Evolutionary conservation across 2,113 vertebrate species (phyloP).

Genomic region (Amblyornis subalaris): DNA sequence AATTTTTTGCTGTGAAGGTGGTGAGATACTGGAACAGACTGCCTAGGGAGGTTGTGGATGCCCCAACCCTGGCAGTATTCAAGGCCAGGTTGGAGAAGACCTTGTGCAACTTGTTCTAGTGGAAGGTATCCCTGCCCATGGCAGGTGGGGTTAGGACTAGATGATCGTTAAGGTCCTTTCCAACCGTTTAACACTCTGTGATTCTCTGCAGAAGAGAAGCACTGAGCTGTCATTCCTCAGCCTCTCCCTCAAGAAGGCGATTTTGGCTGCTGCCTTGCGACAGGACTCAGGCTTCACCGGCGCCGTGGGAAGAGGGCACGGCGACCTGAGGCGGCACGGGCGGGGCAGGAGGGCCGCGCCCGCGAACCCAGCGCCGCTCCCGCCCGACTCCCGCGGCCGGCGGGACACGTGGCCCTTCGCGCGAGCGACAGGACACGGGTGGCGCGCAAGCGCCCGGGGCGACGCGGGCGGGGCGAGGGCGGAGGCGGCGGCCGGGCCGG

Average conservation of each 20-base stretch:
- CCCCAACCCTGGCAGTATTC: background rate
- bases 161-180: background rate
- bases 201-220: background rate
- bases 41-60: too few species aligned
- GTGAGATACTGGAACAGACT: background rate
- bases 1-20: background rate
- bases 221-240: accelerated
- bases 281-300: accelerated
- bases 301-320: accelerated
- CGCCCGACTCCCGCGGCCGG: background rate
- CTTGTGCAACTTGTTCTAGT: background rate
- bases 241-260: too few species aligned
- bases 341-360: accelerated
- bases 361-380: background rate
- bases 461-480: background rate
- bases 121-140: background rate
- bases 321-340: accelerated
- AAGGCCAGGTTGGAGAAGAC: background rate
- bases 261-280: background rate
- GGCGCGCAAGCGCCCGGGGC: background rate
- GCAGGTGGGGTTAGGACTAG: too few species aligned
- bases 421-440: too few species aligned
- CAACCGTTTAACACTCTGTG: background rate
- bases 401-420: too few species aligned
- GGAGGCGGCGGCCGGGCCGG: background rate